Conservation (phyloP, 2,113 vertebrate genomes). For the Sterrhoptilus dennistouni region DNA sequence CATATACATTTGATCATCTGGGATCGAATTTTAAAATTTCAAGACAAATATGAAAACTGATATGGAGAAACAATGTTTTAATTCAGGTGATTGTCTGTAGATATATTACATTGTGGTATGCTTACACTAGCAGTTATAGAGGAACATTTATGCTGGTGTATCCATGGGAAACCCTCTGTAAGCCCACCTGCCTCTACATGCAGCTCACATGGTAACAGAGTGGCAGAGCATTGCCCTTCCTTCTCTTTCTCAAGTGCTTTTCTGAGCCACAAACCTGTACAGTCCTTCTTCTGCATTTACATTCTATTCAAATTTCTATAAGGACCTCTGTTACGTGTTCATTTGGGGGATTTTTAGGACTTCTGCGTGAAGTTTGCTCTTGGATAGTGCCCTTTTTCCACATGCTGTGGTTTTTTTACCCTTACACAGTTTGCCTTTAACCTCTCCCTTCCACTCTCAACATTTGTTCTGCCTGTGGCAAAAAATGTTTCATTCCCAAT, state of each 20-base stretch:
- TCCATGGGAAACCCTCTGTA: background rate
- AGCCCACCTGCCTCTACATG: background rate
- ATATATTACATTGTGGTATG: background rate
- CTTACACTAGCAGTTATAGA: background rate
- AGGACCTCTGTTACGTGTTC: background rate
- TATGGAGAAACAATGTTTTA: background rate
- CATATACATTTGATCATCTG: rapidly evolving
- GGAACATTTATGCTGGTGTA: background rate
- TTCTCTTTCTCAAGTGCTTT: background rate
- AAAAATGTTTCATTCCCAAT: background rate
- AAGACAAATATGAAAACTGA: background rate
- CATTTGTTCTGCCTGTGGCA: background rate
- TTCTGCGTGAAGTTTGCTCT: background rate
- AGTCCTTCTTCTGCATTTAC: background rate
- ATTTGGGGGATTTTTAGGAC: background rate
- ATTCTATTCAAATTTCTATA: background rate
- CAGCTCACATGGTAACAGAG: background rate
- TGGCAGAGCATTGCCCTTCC: background rate
- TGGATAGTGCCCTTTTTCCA: background rate
- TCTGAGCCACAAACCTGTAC: background rate
- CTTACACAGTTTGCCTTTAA: background rate
- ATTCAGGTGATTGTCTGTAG: background rate
- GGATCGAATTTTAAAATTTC: background rate
- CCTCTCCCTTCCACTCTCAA: background rate
- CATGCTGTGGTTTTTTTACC: background rate